A percentile compares a stretch with the other conserved stretches of the same genome.
These are phyloP conservation scores for Xenentodon cancila DNA, from an alignment of 2,797 vertebrate genomes.

Conservation along the genomic window DNA sequence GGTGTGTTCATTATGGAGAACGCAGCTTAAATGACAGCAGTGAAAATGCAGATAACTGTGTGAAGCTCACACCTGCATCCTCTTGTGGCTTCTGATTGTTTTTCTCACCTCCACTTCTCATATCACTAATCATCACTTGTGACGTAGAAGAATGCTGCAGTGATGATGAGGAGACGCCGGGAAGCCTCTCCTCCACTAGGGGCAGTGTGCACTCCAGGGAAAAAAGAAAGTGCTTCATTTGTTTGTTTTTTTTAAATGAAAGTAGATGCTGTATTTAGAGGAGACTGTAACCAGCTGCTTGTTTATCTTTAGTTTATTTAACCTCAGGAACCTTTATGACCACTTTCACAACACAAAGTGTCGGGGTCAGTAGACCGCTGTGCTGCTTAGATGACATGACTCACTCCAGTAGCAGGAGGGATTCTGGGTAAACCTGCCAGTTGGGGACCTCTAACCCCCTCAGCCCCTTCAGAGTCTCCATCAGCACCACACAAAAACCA, in stretches of 20 bases:
- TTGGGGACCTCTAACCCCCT: too few species aligned
- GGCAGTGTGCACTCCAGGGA: slow-evolving; percentile 16
- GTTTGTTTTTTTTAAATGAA: too few species aligned
- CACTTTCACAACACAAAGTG: too few species aligned
- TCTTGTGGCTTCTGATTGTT: slow-evolving; percentile 20
- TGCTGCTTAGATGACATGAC: too few species aligned
- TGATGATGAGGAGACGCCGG: slow-evolving; percentile 14
- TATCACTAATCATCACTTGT: slow-evolving; percentile 49
- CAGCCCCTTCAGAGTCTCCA: too few species aligned
- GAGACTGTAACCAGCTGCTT: too few species aligned
- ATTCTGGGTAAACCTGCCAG: too few species aligned
- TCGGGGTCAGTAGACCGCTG: not conserved
- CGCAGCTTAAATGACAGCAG: slow-evolving; percentile 22
- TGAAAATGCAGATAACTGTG: slow-evolving; percentile 37
- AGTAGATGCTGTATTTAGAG: too few species aligned
- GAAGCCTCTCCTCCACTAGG: slow-evolving; percentile 20
- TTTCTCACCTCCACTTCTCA: slow-evolving; percentile 5
- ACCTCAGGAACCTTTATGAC: too few species aligned
- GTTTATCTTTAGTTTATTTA: too few species aligned
- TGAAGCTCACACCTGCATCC: slow-evolving; percentile 57
- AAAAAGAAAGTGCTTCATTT: slow-evolving; percentile 1
- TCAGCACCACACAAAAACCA: too few species aligned
- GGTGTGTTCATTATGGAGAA: slow-evolving; percentile 1
- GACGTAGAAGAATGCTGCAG: slow-evolving; percentile 41
- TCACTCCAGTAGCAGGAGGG: too few species aligned